Conservation (phyloP, 1,140 invertebrate genomes). For the Heterodera carotae region DNA sequence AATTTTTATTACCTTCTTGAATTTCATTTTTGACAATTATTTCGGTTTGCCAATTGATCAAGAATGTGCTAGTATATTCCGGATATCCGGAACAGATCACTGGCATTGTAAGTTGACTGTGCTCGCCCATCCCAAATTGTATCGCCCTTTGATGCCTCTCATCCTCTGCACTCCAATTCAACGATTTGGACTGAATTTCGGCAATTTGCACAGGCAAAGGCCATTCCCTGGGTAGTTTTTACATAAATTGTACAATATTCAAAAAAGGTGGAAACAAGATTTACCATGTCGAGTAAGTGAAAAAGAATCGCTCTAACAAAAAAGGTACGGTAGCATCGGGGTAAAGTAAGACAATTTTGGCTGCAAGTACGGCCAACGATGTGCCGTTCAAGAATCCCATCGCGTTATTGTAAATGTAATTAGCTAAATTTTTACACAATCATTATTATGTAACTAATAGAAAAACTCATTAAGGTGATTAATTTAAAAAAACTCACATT, state of each 20-base stretch:
- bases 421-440: neutral
- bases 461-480: no score
- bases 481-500: neutral
- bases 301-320: constrained; percentile 10
- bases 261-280: neutral
- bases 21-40: neutral
- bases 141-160: neutral
- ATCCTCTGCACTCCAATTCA: neutral
- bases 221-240: neutral
- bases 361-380: neutral
- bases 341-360: constrained; percentile 10
- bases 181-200: neutral
- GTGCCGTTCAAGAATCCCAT: constrained; percentile 10
- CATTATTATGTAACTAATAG: no score
- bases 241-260: neutral
- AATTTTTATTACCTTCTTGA: neutral
- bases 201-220: neutral
- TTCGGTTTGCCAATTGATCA: neutral
- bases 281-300: constrained; percentile 5
- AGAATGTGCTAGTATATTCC: neutral
- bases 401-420: constrained; percentile 10
- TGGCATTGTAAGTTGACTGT: neutral
- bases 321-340: constrained; percentile 16
- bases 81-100: constrained; percentile 7
- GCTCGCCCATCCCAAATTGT: neutral